Evolutionary conservation across 2,113 vertebrate species (phyloP), one percentile per base, ranked within the genome.

Genomic region (Xenus cinereus): DNA sequence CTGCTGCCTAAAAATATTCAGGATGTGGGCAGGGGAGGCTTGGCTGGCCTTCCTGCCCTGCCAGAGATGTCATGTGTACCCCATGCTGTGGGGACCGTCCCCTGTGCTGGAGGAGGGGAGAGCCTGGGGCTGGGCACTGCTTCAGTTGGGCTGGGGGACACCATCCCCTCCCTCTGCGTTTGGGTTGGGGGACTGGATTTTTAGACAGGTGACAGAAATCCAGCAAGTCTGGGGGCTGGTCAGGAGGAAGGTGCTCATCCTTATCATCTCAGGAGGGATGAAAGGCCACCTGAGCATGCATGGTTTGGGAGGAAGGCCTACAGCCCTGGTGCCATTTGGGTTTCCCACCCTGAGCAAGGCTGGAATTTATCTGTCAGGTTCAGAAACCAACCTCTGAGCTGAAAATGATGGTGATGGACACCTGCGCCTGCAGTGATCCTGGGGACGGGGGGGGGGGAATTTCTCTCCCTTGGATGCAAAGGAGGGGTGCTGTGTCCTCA

Each of bases 391-490:
- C 8, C 14, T 72, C 46, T 28, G 62, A 67, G 50, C 28, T 5
- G 5, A 54, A 90, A 51, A 23, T 7, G 10, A 37, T 12, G 32
- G 28, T 35, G 37, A n/a, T 48, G 62, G 66, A n/a, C 27, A 30
- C 11, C 54, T 64, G 87, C 0, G 2, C 43, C 50, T 56, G 7
- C 72, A 32, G 33, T 1, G 32, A 68, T 30, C 22, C 27, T 14
- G 0, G 0, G 26, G 8, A 18, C 6, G 2, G 12, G 45, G 17
- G 13, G 10, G 16, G 7, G 37, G 22, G 26, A 5, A 14, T 28
- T 87, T 43, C 32, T 62, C 30, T 66, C 33, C 27, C 24, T n/a
- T 22, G 39, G 19, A 24, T 37, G 30, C 1, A 4, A 59, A 48
- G 22, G n/a, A 69, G 19, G 17, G 23, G 33, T 53, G n/a, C 43